These are phyloP conservation scores for Acanthosepion lycidas DNA, from an alignment of 2,888 invertebrate genomes.

Conservation along the genomic window DNA sequence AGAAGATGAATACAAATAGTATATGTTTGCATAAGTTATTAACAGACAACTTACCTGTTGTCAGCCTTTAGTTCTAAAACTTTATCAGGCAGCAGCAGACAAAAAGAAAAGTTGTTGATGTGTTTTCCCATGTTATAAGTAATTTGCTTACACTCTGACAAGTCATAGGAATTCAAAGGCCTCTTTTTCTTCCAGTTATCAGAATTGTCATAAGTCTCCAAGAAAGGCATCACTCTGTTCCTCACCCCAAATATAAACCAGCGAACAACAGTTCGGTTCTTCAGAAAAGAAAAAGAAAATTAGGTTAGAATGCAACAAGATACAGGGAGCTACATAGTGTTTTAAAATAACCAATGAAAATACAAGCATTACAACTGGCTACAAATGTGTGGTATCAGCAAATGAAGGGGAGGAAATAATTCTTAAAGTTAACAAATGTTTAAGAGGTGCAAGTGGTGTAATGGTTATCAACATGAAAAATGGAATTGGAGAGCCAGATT, in stretches of 20 bases:
- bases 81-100: slow-evolving; percentile 41
- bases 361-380: too few relatives aligned
- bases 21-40: too few relatives aligned
- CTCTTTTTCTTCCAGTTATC: slow-evolving; percentile 40
- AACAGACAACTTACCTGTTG: slow-evolving; percentile 24
- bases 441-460: too few relatives aligned
- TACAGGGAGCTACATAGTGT: too few relatives aligned
- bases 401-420: too few relatives aligned
- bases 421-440: too few relatives aligned
- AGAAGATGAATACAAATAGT: too few relatives aligned
- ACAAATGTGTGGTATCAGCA: too few relatives aligned
- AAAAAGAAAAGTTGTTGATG: slow-evolving; percentile 41
- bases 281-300: slow-evolving; percentile 51
- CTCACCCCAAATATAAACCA: slow-evolving; percentile 40
- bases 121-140: slow-evolving; percentile 38
- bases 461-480: too few relatives aligned
- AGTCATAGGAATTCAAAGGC: slow-evolving; percentile 42
- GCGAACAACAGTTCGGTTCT: slow-evolving; percentile 64
- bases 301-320: too few relatives aligned
- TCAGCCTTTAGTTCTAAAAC: slow-evolving; percentile 44
- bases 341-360: too few relatives aligned
- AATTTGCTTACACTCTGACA: slow-evolving; percentile 40
- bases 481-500: too few relatives aligned
- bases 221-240: slow-evolving; percentile 43
- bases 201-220: slow-evolving; percentile 42